These are phyloP conservation scores for Stictocephala bisonia DNA, from an alignment of 2,888 invertebrate genomes.

Conservation along the genomic window DNA sequence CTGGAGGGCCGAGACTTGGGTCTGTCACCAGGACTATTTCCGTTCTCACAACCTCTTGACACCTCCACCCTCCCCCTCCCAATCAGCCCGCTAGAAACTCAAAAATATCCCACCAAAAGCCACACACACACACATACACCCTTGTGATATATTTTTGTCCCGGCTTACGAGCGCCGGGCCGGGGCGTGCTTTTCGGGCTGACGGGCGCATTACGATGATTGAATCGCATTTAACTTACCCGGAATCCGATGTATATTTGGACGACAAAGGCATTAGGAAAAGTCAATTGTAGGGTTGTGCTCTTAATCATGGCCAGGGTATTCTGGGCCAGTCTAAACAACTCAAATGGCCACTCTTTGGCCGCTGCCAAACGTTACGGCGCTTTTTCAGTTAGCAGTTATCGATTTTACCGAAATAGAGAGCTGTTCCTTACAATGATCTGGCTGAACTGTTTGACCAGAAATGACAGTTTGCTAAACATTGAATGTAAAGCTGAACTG, in stretches of 20 bases:
- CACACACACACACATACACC: constrained; percentile 31
- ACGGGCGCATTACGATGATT: constrained; percentile 28
- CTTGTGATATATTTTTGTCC: constrained; percentile 46
- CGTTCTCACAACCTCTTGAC: constrained; percentile 55
- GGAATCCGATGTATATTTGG: constrained; percentile 33
- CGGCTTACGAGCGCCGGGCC: constrained; percentile 25
- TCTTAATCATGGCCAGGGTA: constrained; percentile 13
- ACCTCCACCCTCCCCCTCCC: constrained; percentile 39
- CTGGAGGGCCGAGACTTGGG: constrained; percentile 45
- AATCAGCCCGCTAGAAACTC: no score
- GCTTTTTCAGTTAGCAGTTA: neutral
- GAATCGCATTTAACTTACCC: constrained; percentile 40
- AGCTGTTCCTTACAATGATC: no score
- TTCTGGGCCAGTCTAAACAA: constrained; percentile 37
- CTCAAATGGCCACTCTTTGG: neutral
- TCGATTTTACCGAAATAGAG: neutral
- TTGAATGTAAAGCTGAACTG: no score
- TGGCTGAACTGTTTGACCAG: no score
- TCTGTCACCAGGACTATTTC: constrained; percentile 57
- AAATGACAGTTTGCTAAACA: no score
- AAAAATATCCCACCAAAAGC: constrained; percentile 47
- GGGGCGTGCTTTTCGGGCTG: constrained; percentile 36
- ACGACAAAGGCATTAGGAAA: constrained; percentile 38
- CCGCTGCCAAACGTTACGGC: neutral
- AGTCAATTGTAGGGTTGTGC: constrained; percentile 28